Evolutionary conservation across 2,113 vertebrate genomes (phyloP), one percentile per base, ranked within the genome.

Genomic region (Montifringilla adamsi): DNA sequence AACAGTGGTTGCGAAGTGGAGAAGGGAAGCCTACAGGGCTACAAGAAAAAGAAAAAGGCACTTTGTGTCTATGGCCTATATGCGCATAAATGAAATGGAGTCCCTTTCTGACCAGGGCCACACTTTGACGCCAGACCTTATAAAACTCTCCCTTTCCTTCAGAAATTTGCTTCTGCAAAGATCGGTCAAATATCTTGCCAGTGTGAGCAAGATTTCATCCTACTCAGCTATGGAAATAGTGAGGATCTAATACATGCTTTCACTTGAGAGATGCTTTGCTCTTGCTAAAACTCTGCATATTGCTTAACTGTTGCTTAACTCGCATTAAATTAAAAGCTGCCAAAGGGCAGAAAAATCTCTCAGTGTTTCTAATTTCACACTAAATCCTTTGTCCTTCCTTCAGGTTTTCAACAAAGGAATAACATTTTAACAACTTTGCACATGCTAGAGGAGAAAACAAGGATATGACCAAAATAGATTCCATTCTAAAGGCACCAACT

Each of bases 321-420:
- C 64, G 37, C 80, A 70, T 90, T 87, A 95, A 83, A 88, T 49
- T 84, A 88, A 91, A 90, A 87, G 56, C 66, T 75, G 56, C 18
- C 68, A 77, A 83, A 88, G 63, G 50, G 43, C 59, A 84, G 60
- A n/a, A 73, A 86, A 77, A 58, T 43, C 11, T 68, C 43, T 81
- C 44, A 22, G 14, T 55, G 47, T 75, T 94, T 84, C 60, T 84
- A 77, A 86, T 78, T 84, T 91, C 47, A 78, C 55, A 73, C 20
- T 64, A 83, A 73, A 83, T 11, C 33, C 35, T 50, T 39, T 64
- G 60, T 55, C 73, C 58, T 91, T 94, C 60, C 66, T 93, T 73
- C 55, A 30, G 10, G 8, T 90, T 94, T 92, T 79, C 58, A 66
- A 10, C 52, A 84, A 87, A 87, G 46, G 46, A 87, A 62, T 4